Evolutionary conservation across 2,113 vertebrate genomes (phyloP).

Genomic region (Sakesphorus luctuosus): DNA sequence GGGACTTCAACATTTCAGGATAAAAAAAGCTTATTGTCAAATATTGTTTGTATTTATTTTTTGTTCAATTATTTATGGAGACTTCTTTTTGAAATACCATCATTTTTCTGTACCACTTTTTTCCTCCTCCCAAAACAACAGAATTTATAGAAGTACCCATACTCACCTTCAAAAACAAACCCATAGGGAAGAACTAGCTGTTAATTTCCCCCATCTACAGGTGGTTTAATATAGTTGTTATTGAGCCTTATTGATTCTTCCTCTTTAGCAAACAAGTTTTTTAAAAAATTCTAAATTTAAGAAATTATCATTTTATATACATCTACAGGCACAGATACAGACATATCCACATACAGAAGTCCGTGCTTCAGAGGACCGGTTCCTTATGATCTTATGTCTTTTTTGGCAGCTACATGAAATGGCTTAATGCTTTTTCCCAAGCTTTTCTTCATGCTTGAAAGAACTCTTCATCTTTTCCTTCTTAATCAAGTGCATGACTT

Average conservation of each 20-base stretch:
- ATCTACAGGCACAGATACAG: not conserved
- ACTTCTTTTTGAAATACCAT: not conserved
- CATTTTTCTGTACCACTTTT: not conserved
- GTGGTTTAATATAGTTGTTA: not conserved
- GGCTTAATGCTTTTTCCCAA: not conserved
- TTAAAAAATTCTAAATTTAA: not conserved
- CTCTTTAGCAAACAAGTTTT: not conserved
- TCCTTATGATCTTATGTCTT: not conserved
- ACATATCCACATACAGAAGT: not conserved
- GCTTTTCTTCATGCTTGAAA: not conserved
- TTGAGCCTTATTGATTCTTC: not conserved
- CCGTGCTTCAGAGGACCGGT: not conserved
- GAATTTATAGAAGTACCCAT: not conserved
- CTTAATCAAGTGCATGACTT: conserved; percentile 27
- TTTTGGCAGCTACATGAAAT: not conserved
- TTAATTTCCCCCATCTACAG: not conserved
- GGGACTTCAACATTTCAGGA: not conserved
- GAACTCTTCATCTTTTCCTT: not conserved
- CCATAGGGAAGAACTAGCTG: rapidly evolving
- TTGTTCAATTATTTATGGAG: not conserved
- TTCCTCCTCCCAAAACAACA: not conserved
- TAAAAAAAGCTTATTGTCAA: not conserved
- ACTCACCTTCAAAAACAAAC: not conserved
- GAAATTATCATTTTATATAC: not conserved
- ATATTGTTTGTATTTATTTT: not conserved